A percentile compares a stretch with the other conserved stretches of the same genome.
phyloP scores from a whole-genome alignment of 37 sponge, comb jelly and placozoan genomes.

The Bolinopsis microptera region DNA sequence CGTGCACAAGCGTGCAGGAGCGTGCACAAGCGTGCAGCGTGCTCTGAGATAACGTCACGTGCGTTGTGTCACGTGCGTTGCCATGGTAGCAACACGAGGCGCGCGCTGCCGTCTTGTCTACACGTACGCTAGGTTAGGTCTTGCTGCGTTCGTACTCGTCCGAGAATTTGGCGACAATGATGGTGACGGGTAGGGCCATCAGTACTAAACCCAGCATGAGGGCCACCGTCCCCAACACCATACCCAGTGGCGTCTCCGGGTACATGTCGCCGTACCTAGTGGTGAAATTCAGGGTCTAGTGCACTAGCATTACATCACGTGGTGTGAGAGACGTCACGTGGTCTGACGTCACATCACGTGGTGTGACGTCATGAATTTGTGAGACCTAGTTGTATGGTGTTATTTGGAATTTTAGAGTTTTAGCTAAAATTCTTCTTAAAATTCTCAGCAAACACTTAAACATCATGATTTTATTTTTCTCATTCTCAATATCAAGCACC shows the following conservation, averaged over 20 bases:
- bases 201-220: slow-evolving; percentile 28
- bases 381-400: too few species aligned
- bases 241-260: slow-evolving; percentile 26
- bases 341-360: neutral
- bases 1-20: neutral
- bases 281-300: neutral
- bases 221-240: slow-evolving; percentile 35
- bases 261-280: slow-evolving; percentile 24
- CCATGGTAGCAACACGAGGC: neutral
- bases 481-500: too few species aligned
- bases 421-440: too few species aligned
- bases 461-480: too few species aligned
- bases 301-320: neutral
- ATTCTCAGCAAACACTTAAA: too few species aligned
- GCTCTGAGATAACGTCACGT: neutral
- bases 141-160: slow-evolving; percentile 45
- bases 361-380: too few species aligned
- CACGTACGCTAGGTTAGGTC: neutral
- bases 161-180: slow-evolving; percentile 33
- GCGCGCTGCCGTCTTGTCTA: too few species aligned
- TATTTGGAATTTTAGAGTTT: too few species aligned
- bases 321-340: neutral
- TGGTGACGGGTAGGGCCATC: slow-evolving; percentile 42
- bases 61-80: neutral
- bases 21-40: too few species aligned